A percentile compares a stretch with the other conserved stretches of the same genome.
Evolutionary conservation across 2,113 vertebrate species (phyloP).

Genomic region (Nibea coibor): DNA sequence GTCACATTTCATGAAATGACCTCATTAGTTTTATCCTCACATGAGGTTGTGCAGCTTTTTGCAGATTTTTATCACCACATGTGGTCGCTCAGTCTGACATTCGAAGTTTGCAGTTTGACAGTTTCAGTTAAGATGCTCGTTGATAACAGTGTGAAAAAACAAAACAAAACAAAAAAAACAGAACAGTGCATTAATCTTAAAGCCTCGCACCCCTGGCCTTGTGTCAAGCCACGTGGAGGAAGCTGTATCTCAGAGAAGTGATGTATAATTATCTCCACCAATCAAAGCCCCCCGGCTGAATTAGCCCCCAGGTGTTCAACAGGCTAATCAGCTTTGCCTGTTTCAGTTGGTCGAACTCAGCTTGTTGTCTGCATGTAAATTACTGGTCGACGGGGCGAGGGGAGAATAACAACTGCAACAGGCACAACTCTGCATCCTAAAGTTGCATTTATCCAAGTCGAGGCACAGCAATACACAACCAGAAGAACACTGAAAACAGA

Average conservation of each 20-base stretch:
- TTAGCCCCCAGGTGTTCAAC: constrained; percentile 42
- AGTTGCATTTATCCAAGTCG: not conserved
- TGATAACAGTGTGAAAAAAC: constrained; percentile 9
- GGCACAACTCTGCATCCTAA: constrained; percentile 22
- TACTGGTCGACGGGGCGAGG: constrained; percentile 13
- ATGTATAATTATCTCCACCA: constrained; percentile 49
- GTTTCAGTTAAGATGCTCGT: not conserved
- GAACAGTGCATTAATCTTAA: constrained; percentile 10
- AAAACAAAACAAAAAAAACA: not conserved
- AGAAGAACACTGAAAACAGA: not conserved
- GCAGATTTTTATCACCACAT: not conserved
- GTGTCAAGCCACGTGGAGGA: constrained; percentile 17
- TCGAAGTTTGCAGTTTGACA: not conserved
- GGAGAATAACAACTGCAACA: constrained; percentile 37
- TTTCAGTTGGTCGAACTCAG: constrained; percentile 51
- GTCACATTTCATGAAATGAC: not conserved
- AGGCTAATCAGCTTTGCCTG: constrained; percentile 36
- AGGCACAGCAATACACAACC: not conserved
- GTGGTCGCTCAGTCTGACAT: not conserved
- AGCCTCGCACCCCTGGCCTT: constrained; percentile 15
- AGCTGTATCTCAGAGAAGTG: constrained; percentile 6
- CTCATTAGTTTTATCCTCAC: not conserved
- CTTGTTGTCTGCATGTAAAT: constrained; percentile 61
- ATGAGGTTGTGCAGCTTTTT: not conserved
- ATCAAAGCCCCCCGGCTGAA: constrained; percentile 30